Conservation (phyloP, 2,797 vertebrate genomes). For the Scomberomorus guttatus region DNA sequence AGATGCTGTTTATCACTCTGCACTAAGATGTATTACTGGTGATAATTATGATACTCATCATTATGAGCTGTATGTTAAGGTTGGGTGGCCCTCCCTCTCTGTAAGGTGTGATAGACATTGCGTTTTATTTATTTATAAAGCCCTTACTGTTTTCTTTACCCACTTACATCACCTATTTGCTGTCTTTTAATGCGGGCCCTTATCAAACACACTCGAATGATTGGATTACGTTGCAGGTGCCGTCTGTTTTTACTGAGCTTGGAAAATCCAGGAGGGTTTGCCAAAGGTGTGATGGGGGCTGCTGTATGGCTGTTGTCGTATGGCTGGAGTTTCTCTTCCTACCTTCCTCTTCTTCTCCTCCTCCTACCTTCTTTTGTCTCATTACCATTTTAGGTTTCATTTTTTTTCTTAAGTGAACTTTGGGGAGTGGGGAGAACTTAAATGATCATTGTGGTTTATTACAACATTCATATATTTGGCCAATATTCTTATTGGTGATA, state of each 20-base stretch:
- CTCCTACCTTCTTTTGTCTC: not conserved
- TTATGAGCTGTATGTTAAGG: not conserved
- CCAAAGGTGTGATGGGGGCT: too few relatives aligned
- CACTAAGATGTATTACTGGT: too few relatives aligned
- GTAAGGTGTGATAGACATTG: not conserved
- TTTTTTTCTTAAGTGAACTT: not conserved
- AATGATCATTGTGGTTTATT: not conserved
- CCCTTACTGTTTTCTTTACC: not conserved
- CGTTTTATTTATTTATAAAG: not conserved
- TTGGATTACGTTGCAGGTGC: constrained; percentile 10
- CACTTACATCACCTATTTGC: not conserved
- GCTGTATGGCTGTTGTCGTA: too few relatives aligned
- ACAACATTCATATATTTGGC: not conserved
- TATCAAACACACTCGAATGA: constrained; percentile 15
- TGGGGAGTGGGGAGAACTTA: not conserved
- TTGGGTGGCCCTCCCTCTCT: not conserved
- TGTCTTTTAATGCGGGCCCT: not conserved
- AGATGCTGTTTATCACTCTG: too few relatives aligned
- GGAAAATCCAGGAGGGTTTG: constrained; percentile 4
- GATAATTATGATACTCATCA: not conserved
- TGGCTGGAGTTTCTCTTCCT: too few relatives aligned
- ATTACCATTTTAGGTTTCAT: not conserved
- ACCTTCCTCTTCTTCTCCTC: not conserved
- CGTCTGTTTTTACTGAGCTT: constrained; percentile 6
- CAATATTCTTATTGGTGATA: not conserved